A percentile compares a stretch with the other conserved stretches of the same genome.
These are phyloP conservation scores for Eupithecia inturbata DNA, from an alignment of 2,888 invertebrate species.

Conservation along the genomic window DNA sequence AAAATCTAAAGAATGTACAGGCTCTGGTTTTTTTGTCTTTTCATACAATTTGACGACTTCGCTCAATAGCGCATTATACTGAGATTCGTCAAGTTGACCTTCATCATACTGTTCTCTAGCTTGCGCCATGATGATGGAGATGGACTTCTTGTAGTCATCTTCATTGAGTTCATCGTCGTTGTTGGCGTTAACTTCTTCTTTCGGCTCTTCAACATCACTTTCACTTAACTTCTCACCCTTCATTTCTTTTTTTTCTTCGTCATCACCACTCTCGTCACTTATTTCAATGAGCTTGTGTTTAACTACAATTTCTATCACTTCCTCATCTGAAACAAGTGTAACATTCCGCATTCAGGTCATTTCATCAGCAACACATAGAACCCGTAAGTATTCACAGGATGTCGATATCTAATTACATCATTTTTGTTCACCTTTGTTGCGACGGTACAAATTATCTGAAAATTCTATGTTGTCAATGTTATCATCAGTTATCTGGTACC, in stretches of 20 bases:
- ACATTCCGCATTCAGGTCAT: not conserved
- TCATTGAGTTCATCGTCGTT: conserved; percentile 10
- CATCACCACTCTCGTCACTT: conserved; percentile 22
- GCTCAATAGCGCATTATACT: conserved; percentile 18
- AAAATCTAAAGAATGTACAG: conserved; percentile 13
- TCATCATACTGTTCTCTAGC: conserved; percentile 40
- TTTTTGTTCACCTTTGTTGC: not conserved
- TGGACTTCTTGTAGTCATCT: conserved; percentile 17
- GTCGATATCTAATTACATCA: not conserved
- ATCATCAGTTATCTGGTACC: not conserved
- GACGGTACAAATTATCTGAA: not conserved
- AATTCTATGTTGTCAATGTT: not conserved
- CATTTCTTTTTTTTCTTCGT: not conserved
- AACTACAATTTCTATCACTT: conserved; percentile 25
- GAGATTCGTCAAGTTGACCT: conserved; percentile 23
- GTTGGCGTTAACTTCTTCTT: not conserved
- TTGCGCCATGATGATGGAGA: conserved; percentile 24
- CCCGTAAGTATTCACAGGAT: not conserved
- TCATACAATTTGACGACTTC: conserved; percentile 19
- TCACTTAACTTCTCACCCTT: conserved; percentile 12
- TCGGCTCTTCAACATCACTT: not conserved
- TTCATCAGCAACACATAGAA: not conserved
- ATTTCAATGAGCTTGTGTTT: conserved; percentile 32
- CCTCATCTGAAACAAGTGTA: conserved; percentile 19
- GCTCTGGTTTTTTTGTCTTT: conserved; percentile 13